Percentiles rank a stretch among this genome's conserved stretches.
phyloP scores from a whole-genome alignment of 2,113 vertebrate species.

The Conger conger region DNA sequence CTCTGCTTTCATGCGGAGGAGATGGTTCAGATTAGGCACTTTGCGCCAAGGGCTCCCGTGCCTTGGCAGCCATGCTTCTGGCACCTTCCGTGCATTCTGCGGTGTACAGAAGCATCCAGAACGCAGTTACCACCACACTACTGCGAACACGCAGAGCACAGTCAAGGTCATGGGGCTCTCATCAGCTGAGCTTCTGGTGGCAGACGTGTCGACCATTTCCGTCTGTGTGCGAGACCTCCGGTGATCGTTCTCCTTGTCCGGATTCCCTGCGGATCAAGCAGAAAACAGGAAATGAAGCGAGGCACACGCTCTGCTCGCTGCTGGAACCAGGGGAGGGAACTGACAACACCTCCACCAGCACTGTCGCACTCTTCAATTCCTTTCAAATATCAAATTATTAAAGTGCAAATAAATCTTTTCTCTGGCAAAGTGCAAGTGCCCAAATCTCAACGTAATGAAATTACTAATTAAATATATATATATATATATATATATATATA shows the following conservation, averaged over 20 bases:
- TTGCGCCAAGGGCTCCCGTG: background rate
- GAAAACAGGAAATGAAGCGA: constrained; percentile 13
- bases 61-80: background rate
- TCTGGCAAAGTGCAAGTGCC: no score
- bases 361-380: background rate
- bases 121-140: background rate
- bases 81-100: background rate
- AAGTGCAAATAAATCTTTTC: no score
- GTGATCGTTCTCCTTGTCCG: constrained; percentile 17
- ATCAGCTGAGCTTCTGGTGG: background rate
- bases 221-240: background rate
- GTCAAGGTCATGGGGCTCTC: background rate
- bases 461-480: no score
- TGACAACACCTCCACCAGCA: constrained; percentile 2
- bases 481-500: no score
- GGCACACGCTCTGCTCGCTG: background rate
- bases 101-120: background rate
- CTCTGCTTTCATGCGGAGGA: background rate
- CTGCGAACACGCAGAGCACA: background rate
- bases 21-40: background rate
- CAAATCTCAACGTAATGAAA: no score
- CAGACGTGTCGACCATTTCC: background rate
- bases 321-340: background rate
- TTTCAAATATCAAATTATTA: no score
- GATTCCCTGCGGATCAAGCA: background rate